Base-by-base conservation (phyloP, 2,888 invertebrate species). In the Ochropleura leucogaster region DNA sequence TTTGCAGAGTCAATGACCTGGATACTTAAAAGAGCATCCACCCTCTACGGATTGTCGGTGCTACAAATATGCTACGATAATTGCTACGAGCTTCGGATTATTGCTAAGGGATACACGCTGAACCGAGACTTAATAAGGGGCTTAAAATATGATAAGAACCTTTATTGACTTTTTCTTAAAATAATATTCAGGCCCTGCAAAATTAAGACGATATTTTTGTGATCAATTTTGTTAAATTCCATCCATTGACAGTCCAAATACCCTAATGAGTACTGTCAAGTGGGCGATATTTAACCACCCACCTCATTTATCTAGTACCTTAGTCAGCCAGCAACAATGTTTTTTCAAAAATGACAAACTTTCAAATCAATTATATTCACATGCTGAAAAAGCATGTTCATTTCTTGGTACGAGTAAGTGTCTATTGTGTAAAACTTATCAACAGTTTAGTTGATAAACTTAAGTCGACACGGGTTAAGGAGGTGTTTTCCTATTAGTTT, bases 51-150 rank as follows among this genome's bases (percentile, higher is more conserved):
- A 30, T 51, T 53, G 8, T 77, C 8, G 5, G 5, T 49, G 60
- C 59, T 78, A 68, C 68, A 40, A 18, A 42, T 20, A 4, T 44
- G 44, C 74, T 67, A 63, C 53, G 12, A 40, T 18, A 64, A 64
- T 55, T 14, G 46, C 73, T 73, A 76, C 73, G 40, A 6, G 42
- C 53, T 74, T 63, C 66, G 65, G 49, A 46, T 64, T 16, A 49
- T 59, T 46, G 18, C 14, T 51, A 16, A 49, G 40, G 1, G 49
- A 5, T 47, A 75, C 8, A 46, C 9, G 6, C 16, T n/a, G 14
- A n/a, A 51, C 14, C 44, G 30, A 16, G 42, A 47, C n/a, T 68
- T n/a, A 30, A 7, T 10, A 20, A 42, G 3, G 12, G n/a, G 12
- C 7, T 16, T 16, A 59, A 57, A 8, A 30, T 40, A 8, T 14